These are phyloP conservation scores for Xiphophorus hellerii DNA, from an alignment of 2,113 vertebrate genomes.

Conservation along the genomic window DNA sequence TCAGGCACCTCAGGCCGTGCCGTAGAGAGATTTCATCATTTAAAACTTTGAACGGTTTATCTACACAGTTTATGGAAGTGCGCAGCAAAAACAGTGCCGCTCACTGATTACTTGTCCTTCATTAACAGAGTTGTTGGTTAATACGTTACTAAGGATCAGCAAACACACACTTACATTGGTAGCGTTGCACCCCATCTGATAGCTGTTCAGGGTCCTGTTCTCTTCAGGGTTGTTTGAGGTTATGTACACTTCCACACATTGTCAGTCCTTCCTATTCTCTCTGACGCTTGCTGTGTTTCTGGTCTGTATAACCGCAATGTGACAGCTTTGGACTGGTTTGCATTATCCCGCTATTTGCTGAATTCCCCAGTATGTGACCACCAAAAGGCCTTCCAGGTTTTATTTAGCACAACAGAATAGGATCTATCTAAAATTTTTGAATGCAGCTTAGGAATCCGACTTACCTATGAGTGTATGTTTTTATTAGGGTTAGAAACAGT, in stretches of 20 bases:
- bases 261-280: conserved; percentile 40
- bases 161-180: conserved; percentile 33
- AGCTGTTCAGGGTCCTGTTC: conserved; percentile 23
- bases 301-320: conserved; percentile 48
- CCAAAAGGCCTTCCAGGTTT: conserved; percentile 16
- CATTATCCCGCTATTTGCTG: conserved; percentile 13
- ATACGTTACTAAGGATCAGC: conserved; percentile 68
- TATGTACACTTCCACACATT: conserved; percentile 47
- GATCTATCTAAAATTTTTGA: too few relatives aligned
- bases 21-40: conserved; percentile 37
- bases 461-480: too few relatives aligned
- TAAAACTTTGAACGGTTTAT: conserved; percentile 70
- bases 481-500: too few relatives aligned
- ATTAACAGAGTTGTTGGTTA: conserved; percentile 78
- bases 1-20: conserved; percentile 24
- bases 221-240: conserved; percentile 47
- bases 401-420: too few relatives aligned
- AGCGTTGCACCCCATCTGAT: conserved; percentile 46
- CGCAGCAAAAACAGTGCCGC: conserved; percentile 44
- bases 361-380: conserved; percentile 2
- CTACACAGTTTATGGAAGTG: conserved; percentile 38
- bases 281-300: conserved; percentile 17
- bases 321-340: conserved; percentile 16
- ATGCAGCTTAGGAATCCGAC: too few relatives aligned
- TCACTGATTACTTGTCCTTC: conserved; percentile 72